Conservation (phyloP, 2,888 invertebrate species). For the Panorpa germanica region DNA sequence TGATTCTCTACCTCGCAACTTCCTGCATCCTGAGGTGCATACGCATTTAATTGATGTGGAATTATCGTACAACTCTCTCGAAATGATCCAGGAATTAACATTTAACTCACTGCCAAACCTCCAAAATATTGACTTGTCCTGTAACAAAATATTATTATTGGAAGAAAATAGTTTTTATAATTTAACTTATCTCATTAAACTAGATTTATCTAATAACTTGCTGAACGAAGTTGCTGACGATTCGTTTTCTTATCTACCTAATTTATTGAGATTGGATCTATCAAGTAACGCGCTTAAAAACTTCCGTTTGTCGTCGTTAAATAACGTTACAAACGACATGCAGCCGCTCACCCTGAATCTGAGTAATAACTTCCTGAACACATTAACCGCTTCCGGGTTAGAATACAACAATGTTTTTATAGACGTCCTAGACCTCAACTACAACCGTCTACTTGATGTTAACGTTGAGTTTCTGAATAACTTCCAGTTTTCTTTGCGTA, state of each 20-base stretch:
- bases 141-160: conserved; percentile 54
- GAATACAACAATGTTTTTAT: too few relatives aligned
- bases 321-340: conserved; percentile 43
- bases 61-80: conserved; percentile 64
- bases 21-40: conserved; percentile 51
- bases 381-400: too few relatives aligned
- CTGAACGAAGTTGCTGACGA: conserved; percentile 51
- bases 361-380: too few relatives aligned
- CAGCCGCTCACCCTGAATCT: conserved; percentile 55
- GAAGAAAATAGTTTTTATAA: conserved; percentile 55
- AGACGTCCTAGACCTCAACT: too few relatives aligned
- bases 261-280: conserved; percentile 58
- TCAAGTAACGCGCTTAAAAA: conserved; percentile 58
- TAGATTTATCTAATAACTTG: conserved; percentile 70
- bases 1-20: conserved; percentile 42
- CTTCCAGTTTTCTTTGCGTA: conserved; percentile 40
- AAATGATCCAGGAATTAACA: conserved; percentile 42
- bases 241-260: conserved; percentile 57
- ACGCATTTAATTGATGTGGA: conserved; percentile 57
- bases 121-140: conserved; percentile 59
- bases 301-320: conserved; percentile 45
- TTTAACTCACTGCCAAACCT: conserved; percentile 54
- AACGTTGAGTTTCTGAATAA: too few relatives aligned
- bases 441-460: too few relatives aligned
- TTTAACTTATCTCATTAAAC: conserved; percentile 57